Evolutionary conservation across 2,113 vertebrate species (phyloP).

Genomic region (Chloropsis hardwickii): DNA sequence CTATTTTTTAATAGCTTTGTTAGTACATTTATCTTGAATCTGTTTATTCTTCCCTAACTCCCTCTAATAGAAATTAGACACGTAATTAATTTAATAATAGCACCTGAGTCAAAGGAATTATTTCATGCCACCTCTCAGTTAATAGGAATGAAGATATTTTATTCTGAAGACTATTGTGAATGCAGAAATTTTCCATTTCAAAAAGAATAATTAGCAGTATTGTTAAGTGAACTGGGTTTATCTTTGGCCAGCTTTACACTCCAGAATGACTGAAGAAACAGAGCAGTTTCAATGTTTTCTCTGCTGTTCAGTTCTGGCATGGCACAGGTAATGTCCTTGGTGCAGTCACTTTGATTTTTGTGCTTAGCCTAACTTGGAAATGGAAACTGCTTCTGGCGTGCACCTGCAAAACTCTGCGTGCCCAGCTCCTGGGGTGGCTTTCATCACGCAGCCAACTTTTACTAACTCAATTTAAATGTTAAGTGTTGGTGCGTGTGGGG

Average conservation of each 20-base stretch:
- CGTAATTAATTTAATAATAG: slow-evolving; percentile 46
- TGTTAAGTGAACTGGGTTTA: slow-evolving; percentile 45
- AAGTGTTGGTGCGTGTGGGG: fast-evolving
- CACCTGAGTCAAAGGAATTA: slow-evolving; percentile 27
- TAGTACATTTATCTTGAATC: background rate
- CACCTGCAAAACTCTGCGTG: background rate
- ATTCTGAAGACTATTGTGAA: slow-evolving; percentile 10
- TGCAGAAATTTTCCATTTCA: slow-evolving; percentile 29
- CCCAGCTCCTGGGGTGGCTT: background rate
- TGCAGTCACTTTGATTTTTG: background rate
- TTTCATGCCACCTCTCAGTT: background rate
- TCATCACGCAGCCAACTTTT: background rate
- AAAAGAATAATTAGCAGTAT: slow-evolving; percentile 8
- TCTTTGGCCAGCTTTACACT: background rate
- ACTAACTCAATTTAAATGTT: background rate
- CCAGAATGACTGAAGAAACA: background rate
- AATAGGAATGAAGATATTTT: background rate
- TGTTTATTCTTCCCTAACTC: background rate
- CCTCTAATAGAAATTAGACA: background rate
- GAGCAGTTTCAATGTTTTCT: background rate
- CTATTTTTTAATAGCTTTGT: background rate
- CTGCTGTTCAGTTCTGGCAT: background rate
- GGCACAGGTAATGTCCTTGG: background rate
- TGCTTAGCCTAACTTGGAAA: background rate
- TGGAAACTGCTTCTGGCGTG: background rate